Conservation (phyloP, 1,140 invertebrate species). For the Copidosoma floridanum region DNA sequence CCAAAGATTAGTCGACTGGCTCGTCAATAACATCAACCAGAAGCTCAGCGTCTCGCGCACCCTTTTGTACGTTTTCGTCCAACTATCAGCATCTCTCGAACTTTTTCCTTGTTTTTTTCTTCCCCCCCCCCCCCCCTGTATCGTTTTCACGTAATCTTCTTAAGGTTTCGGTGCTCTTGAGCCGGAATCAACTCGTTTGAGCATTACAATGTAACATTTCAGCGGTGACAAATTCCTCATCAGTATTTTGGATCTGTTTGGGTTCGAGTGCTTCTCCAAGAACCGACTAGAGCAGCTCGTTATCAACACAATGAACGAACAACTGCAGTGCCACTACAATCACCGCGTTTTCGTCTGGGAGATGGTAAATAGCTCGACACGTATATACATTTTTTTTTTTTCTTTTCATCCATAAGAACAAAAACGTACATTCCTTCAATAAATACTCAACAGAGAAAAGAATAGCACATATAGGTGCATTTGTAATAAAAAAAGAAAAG, state of each 20-base stretch:
- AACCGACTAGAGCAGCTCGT: constrained; percentile 86
- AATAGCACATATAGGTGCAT: too few species aligned
- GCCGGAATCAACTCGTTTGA: too few species aligned
- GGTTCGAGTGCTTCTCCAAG: constrained; percentile 85
- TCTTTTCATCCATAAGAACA: too few species aligned
- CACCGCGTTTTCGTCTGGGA: constrained; percentile 87
- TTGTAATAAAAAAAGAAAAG: too few species aligned
- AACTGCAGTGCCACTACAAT: constrained; percentile 85
- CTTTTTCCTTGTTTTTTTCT: not conserved
- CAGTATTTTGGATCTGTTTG: constrained; percentile 82
- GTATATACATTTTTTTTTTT: too few species aligned
- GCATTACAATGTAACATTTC: constrained; percentile 30
- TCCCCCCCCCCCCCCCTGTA: not conserved
- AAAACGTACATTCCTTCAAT: too few species aligned
- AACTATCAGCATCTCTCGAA: not conserved
- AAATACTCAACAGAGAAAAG: too few species aligned
- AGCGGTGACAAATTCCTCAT: constrained; percentile 80
- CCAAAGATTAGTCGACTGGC: constrained; percentile 82
- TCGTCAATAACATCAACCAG: constrained; percentile 81
- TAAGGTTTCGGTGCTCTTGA: too few species aligned
- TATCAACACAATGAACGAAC: constrained; percentile 85
- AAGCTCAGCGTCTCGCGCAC: constrained; percentile 75
- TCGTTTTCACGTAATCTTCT: not conserved
- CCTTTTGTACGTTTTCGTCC: constrained; percentile 70
- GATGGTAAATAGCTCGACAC: constrained; percentile 64